Conservation (phyloP, 1,140 invertebrate genomes). For the Kradibia gibbosae region DNA sequence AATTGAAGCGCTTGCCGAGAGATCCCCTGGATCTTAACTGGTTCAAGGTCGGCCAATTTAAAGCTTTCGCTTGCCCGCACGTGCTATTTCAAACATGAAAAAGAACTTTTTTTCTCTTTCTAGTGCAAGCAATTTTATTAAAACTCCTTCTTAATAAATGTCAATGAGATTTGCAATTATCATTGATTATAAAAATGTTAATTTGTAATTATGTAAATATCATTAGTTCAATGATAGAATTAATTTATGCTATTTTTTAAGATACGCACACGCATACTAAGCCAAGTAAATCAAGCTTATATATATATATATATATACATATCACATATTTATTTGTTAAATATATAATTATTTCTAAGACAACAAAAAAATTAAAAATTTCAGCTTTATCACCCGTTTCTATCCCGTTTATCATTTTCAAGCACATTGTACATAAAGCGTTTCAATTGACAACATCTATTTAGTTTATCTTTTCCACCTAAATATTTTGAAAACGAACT, state of each 20-base stretch:
- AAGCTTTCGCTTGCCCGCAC: slow-evolving; percentile 49
- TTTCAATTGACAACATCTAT: not conserved
- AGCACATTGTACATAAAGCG: not conserved
- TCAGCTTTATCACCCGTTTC: not conserved
- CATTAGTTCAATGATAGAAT: not conserved
- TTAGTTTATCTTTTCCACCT: too few species aligned
- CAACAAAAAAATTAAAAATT: not conserved
- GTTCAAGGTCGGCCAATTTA: slow-evolving; percentile 57
- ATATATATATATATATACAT: too few species aligned
- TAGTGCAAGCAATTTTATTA: slow-evolving; percentile 34
- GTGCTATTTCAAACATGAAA: slow-evolving; percentile 43
- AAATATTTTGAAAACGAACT: too few species aligned
- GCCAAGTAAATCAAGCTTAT: not conserved
- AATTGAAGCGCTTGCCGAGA: slow-evolving; percentile 39
- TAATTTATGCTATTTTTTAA: slow-evolving; percentile 5
- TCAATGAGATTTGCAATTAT: slow-evolving; percentile 32
- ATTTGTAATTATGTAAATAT: slow-evolving; percentile 22
- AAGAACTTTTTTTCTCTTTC: slow-evolving; percentile 35
- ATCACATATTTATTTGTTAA: not conserved
- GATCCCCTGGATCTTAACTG: slow-evolving; percentile 48
- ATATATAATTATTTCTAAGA: not conserved
- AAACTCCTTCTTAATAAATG: slow-evolving; percentile 1
- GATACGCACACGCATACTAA: not conserved
- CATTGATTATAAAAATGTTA: slow-evolving; percentile 16
- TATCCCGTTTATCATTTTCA: not conserved